Base-by-base conservation (phyloP, 2,113 vertebrate species). In the Caranx ignobilis region DNA sequence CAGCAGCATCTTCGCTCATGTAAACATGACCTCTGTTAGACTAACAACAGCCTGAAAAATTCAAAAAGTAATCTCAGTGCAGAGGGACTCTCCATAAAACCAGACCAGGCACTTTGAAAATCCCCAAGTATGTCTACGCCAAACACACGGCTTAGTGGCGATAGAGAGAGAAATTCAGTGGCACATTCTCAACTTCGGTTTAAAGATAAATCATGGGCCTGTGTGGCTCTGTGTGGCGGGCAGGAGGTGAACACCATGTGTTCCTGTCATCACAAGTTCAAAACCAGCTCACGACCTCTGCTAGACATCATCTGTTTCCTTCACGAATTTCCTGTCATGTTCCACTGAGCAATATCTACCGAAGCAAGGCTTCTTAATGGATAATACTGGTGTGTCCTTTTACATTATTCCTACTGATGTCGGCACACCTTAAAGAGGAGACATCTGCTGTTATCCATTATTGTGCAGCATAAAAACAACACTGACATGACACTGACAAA, bases 11-110 rank as follows among this genome's bases (percentile, higher is more conserved):
- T 85, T 76, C 64, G 78, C 80, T 92, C 67, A 75, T 84, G 87
- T 92, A 92, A 93, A 93, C 91, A 91, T 85, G 90, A 85, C 87
- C 88, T 81, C 73, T 77, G 85, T 87, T 87, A 89, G 81, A 87
- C 83, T 87, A 90, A 91, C 90, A 89, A 73, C 78, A 78, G 78
- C 50, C 84, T 84, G 69, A 82, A 81, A 79, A 66, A 19, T 52
- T 79, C 67, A 35, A 37, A 72, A 88, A 81, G 87, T 87, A 83
- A 91, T 82, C 85, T 87, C 74, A 65, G 87, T 83, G 77, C 71
- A 71, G 48, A 16, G 77, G 75, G 77, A 79, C 70, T 43, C 60
- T 13, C 60, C 73, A 83, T 81, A 84, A 90, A 91, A 85, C 75
- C 84, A 89, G 87, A 87, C 66, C 76, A 77, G 61, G 78, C 75